Base-by-base conservation (phyloP, 2,888 invertebrate species). In the Stenodema calcarata region DNA sequence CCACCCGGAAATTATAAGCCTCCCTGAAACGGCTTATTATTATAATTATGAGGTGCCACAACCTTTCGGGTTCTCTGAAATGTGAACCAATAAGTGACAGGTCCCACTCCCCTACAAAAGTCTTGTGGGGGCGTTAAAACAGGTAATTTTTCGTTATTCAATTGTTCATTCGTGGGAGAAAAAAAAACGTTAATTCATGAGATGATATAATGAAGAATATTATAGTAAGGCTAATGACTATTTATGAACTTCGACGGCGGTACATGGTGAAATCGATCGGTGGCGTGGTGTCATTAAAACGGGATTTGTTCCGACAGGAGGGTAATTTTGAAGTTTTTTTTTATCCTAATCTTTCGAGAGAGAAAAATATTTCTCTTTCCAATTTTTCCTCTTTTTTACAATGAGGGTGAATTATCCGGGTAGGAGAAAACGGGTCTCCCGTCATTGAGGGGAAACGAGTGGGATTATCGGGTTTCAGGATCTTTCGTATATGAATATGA, bases 401-500 rank as follows among this genome's bases (percentile, higher is more conserved):
- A 62, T 27, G 62, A 30, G 80, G 82, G 82, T 82, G 82, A 82
- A 69, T 82, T 82, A 82, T 70, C 62, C 81, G 69, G 41, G 42
- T 54, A 12, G 44, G 80, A 27, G 23, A 35, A 42, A 73, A 73
- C 73, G 70, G 70, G 7, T 30, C 28, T 28, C 70, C n/a, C 70
- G 18, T 62, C 62, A 23, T 80, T 27, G 27, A 78, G 35, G 62
- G 47, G 79, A 47, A 42, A 42, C n/a, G 14, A 76, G 76, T 9
- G 81, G 35, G 14, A 28, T 82, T 82, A 82, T 82, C 82, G 6
- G 18, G 82, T n/a, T 82, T 41, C 18, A 69, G n/a, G 41, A 82
- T 82, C 82, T 80, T 62, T 42, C 62, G 62, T 62, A 41, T 82
- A 82, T 82, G 82, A 82, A 82, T 82, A 82, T 82, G 82, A 82